These are phyloP conservation scores for Irena cyanogastra DNA, from an alignment of 2,113 vertebrate genomes.

Conservation along the genomic window DNA sequence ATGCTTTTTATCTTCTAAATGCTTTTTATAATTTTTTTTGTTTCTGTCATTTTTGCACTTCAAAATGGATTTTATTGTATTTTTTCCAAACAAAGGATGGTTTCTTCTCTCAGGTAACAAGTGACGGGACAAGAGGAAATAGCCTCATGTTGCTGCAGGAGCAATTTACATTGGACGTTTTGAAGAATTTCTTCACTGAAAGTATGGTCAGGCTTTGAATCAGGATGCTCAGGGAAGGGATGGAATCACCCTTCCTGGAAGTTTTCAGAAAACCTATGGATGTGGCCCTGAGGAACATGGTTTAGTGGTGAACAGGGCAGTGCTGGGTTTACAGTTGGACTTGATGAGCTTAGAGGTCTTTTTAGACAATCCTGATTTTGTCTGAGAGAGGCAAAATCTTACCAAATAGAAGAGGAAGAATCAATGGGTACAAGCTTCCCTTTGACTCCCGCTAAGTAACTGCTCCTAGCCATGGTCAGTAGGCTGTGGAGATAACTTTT, in stretches of 20 bases:
- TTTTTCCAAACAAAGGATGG: not conserved
- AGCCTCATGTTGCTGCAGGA: not conserved
- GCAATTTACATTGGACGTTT: not conserved
- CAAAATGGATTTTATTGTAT: not conserved
- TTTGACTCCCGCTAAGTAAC: not conserved
- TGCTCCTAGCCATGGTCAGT: not conserved
- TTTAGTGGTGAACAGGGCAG: not conserved
- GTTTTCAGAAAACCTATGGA: not conserved
- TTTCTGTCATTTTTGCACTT: not conserved
- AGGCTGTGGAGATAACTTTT: not conserved
- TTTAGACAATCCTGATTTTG: not conserved
- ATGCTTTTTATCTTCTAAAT: not conserved
- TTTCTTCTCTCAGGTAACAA: not conserved
- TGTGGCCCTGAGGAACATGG: not conserved
- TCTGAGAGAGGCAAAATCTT: not conserved
- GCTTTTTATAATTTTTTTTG: not conserved
- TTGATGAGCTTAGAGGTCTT: not conserved
- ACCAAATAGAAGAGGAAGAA: not conserved
- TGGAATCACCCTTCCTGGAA: not conserved
- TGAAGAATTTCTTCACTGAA: not conserved
- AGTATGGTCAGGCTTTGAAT: not conserved
- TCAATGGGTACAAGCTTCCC: not conserved
- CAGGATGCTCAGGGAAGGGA: not conserved
- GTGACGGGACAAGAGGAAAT: not conserved
- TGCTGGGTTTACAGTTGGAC: not conserved